Evolutionary conservation across 2,797 vertebrate species (phyloP), one percentile per base, ranked within the genome.

Genomic region (Sebastes alutus): DNA sequence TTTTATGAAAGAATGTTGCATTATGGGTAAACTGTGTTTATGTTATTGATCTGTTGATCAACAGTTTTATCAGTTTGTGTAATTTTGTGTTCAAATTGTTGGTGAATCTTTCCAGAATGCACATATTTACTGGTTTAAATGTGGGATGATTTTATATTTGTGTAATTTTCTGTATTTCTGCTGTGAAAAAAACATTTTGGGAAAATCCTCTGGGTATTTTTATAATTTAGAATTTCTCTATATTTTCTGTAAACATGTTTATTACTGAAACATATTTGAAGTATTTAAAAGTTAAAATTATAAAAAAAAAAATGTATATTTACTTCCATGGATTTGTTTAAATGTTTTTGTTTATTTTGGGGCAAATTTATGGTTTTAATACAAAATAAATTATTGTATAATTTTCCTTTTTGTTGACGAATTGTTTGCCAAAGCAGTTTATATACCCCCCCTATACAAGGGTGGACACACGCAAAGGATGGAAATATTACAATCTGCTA

Each of bases 161-260:
- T 33, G 4, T 16, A 64, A 27, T 25, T 42, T 9, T 20, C 10
- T 62, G 20, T 14, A 4, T 66, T 49, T 81, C 33, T 33, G 16
- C 74, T 83, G 83, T 81, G 72, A 88, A 78, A 59, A 12, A 54
- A 30, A 49, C 18, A 58, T 13, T 76, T 29, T 42, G 16, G 60
- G 54, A 35, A 65, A 60, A 74, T 59, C 35, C 52, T 35, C 11
- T 38, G 76, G 52, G 20, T 42, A 10, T 75, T 64, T 75, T 65
- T 81, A 14, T 54, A 61, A 80, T 76, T 23, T 1, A 56, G 4
- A 72, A 56, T 63, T 59, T 30, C 58, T 42, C 2, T 77, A 30
- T 77, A 70, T 75, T 75, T 75, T 83, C 8, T 55, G 1, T 82
- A 5, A 72, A 64, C 10, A 18, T 3, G n/a, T 62, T 0, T n/a